Evolutionary conservation across 2,888 invertebrate species (phyloP).

Genomic region (Ischnus inquisitorius): DNA sequence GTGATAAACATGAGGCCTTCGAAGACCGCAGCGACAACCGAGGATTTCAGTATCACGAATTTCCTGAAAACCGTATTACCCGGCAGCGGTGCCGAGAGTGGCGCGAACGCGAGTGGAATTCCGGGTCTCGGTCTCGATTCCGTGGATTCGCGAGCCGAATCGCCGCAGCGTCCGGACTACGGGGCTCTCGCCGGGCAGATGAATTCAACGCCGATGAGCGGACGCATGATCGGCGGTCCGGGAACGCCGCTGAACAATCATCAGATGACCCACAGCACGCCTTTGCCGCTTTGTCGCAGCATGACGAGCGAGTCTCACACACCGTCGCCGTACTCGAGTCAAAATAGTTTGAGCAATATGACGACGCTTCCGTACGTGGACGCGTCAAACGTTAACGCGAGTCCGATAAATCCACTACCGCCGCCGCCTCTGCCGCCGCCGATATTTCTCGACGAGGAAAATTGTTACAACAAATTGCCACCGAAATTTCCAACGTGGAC

Average conservation of each 20-base stretch:
- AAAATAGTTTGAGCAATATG: conserved; percentile 82
- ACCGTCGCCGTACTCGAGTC: conserved; percentile 83
- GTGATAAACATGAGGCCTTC: conserved; percentile 87
- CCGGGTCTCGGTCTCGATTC: conserved; percentile 83
- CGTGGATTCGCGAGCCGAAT: conserved; percentile 74
- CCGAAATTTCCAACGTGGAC: conserved; percentile 86
- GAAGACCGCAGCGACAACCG: conserved; percentile 74
- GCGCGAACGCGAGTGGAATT: conserved; percentile 78
- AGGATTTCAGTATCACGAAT: conserved; percentile 86
- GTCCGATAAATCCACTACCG: conserved; percentile 80
- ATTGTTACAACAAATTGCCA: conserved; percentile 84
- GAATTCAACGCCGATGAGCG: conserved; percentile 76
- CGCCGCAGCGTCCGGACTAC: conserved; percentile 80
- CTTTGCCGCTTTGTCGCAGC: conserved; percentile 78
- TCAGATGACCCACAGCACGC: conserved; percentile 82
- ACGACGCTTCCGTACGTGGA: conserved; percentile 77
- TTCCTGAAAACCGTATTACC: conserved; percentile 87
- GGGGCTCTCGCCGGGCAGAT: conserved; percentile 85
- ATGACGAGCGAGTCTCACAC: conserved; percentile 81
- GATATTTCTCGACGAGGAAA: conserved; percentile 83
- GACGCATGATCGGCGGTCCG: conserved; percentile 74
- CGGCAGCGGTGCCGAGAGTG: conserved; percentile 80
- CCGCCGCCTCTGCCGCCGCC: conserved; percentile 84
- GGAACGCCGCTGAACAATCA: conserved; percentile 76
- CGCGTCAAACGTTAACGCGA: conserved; percentile 71